Evolutionary conservation across 2,113 vertebrate species (phyloP).

Genomic region (Petroica traversi): DNA sequence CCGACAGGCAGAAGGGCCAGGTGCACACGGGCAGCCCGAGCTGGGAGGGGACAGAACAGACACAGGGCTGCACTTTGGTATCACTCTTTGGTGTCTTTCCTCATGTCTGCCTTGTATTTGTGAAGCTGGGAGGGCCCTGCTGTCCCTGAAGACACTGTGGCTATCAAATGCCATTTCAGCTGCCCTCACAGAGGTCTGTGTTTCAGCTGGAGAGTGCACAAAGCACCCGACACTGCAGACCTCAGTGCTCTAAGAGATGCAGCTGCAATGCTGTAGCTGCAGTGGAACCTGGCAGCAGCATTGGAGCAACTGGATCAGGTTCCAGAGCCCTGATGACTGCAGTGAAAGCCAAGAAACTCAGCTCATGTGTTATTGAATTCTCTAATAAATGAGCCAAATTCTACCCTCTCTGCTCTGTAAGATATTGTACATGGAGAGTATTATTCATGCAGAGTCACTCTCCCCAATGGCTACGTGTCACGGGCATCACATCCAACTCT

Average conservation of each 20-base stretch:
- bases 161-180: accelerated
- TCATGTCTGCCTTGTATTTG: neutral
- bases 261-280: neutral
- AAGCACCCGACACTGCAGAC: accelerated
- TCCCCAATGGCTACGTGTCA: accelerated
- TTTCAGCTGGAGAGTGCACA: neutral
- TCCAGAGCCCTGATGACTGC: neutral
- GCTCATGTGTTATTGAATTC: neutral
- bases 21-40: constrained; percentile 91
- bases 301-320: neutral
- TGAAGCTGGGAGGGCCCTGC: neutral
- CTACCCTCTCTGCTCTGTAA: neutral
- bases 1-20: constrained; percentile 93
- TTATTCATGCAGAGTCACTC: too few relatives aligned
- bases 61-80: neutral
- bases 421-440: neutral
- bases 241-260: neutral
- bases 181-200: neutral
- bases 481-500: neutral
- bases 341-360: neutral
- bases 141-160: neutral
- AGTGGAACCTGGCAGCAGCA: neutral
- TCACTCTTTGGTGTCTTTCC: neutral
- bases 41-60: constrained; percentile 60
- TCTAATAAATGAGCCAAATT: neutral